Evolutionary conservation across 2,888 invertebrate genomes (phyloP), one percentile per base, ranked within the genome.

Genomic region (Drymonia ruficornis): DNA sequence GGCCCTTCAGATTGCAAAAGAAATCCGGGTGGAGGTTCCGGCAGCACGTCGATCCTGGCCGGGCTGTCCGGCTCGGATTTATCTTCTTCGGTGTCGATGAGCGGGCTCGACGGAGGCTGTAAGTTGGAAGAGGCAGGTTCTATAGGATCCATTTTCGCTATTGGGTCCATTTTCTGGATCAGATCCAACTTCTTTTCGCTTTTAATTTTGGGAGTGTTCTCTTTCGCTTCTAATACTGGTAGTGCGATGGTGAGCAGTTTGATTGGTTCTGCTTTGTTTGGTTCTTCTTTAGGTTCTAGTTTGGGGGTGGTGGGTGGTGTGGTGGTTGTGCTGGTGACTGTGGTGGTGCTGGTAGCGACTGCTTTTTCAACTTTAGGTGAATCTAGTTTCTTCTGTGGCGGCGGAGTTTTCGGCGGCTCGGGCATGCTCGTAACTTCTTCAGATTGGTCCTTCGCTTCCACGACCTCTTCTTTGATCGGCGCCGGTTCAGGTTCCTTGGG

Each of bases 51-150:
- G 9, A 90, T 84, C n/a, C 92, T 74, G 15, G 89, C 88, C 1
- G 90, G 90, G 67, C 91, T 92, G 54, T 93, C 93, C 0, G 92
- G 92, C 61, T 93, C 93, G 0, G 91, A 93, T 63, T 92, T 93
- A 48, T 89, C 89, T 68, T 93, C 93, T 61, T 92, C 92, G 0
- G 91, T 89, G 50, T 92, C 91, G 38, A 91, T 80, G 8, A 87
- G 76, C n/a, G 90, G 90, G 62, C 90, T 91, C 2, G 89, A 85
- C 6, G 88, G 89, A 15, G 78, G 80, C 56, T 87, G 87, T 38
- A 89, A 45, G 63, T 81, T 85, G 2, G 81, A 59, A 16, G 77
- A 61, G 8, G 65, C 59, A 3, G 79, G 77, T 47, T 83, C 84
- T 5, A 60, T 59, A 3, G 79, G 77, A 48, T 83, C 84, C 7